A percentile compares a stretch with the other conserved stretches of the same genome.
Conservation (phyloP, 2,797 vertebrate genomes). For the Tenualosa ilisha region DNA sequence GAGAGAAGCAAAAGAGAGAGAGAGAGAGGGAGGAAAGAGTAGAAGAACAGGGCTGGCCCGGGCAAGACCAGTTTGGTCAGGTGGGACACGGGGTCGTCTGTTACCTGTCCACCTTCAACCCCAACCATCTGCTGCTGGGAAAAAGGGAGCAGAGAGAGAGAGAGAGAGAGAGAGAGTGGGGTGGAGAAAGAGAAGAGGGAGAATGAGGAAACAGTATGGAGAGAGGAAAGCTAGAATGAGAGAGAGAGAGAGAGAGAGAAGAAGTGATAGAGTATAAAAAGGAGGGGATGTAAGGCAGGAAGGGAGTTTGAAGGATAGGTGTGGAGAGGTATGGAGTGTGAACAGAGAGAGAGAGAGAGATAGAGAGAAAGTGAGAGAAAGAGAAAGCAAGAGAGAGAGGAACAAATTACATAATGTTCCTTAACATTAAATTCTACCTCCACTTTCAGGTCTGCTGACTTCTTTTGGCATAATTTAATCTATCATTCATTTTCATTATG, state of each 20-base stretch:
- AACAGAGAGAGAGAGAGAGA: not conserved
- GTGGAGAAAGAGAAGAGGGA: constrained; percentile 30
- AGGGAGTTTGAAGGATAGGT: constrained; percentile 26
- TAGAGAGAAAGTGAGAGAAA: not conserved
- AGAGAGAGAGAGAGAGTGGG: not conserved
- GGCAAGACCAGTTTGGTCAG: constrained; percentile 59
- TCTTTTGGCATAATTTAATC: not conserved
- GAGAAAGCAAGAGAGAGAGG: not conserved
- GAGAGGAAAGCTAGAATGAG: not conserved
- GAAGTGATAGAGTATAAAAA: constrained; percentile 30
- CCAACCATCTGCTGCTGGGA: constrained; percentile 70
- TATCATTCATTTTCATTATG: constrained; percentile 21
- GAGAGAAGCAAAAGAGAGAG: not conserved
- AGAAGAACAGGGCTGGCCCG: constrained; percentile 31
- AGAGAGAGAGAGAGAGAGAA: constrained; percentile 45
- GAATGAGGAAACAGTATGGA: constrained; percentile 30
- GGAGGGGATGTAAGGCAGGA: not conserved
- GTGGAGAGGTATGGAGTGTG: not conserved
- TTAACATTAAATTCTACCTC: constrained; percentile 18
- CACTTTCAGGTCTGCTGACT: constrained; percentile 10
- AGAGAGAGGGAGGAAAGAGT: not conserved
- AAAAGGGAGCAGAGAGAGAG: constrained; percentile 18
- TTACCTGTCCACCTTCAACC: constrained; percentile 77
- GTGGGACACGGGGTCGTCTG: constrained; percentile 66
- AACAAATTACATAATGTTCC: constrained; percentile 21